Base-by-base conservation (phyloP, 2,113 vertebrate genomes). In the Dipodomys ordii region DNA sequence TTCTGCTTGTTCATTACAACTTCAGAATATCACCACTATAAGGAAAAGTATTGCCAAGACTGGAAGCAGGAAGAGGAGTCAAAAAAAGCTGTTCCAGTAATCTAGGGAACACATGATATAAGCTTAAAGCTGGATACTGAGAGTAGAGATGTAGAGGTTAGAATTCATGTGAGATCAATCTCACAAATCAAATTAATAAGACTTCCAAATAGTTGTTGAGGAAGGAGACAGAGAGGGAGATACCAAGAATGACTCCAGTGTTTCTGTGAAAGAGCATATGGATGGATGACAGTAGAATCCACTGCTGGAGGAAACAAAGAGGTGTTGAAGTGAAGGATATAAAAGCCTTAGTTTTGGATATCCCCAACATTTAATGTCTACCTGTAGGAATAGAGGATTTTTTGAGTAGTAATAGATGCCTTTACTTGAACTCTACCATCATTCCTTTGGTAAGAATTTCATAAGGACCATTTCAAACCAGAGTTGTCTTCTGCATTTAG, bases 121-220 rank as follows among this genome's bases (percentile, higher is more conserved):
- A 89, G 28, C 39, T 81, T 67, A 20, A 94, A 53, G 39, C 57
- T 89, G 49, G 30, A 64, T 25, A 72, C 71, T 23, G 7, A 57
- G 0, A 65, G 46, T 30, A 46, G n/a, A 27, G 39, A 46, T n/a
- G 65, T n/a, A 68, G 30, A 67, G 20, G 1, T 64, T 44, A 22
- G 12, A 94, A 95, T 35, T 84, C 57, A 77, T 32, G 65, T 69
- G 67, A 87, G 82, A 83, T 46, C 32, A 88, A 82, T 7, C 65
- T 20, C 65, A 76, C 30, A 80, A 23, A 39, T 68, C 22, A 28
- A 46, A 87, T 28, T 64, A 78, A 35, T 35, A 35, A 35, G 78
- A 20, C 3, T 65, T 32, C 27, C 4, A 77, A 68, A 68, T 67
- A 62, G 16, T 84, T 76, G 0, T 73, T 76, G 65, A 7, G 49